Evolutionary conservation across 2,797 vertebrate species (phyloP), one percentile per base, ranked within the genome.

Genomic region (Muscicapa comitata): DNA sequence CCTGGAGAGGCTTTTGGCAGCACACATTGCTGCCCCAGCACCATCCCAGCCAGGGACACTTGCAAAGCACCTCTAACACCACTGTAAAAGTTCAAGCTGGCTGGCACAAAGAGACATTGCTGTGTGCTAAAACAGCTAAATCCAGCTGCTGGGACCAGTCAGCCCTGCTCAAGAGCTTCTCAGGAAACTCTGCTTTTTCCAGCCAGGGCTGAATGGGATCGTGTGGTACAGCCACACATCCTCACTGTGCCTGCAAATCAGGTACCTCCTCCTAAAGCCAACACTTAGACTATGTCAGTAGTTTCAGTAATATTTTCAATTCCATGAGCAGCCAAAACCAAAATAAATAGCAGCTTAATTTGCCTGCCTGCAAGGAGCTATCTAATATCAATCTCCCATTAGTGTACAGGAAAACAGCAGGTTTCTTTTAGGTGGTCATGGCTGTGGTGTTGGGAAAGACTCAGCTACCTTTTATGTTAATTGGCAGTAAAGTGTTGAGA

Each of bases 401-500:
- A 84, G 62, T 84, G 37, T 78, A 25, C 31, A 68, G 72, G 92
- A 96, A 95, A 96, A 89, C 26, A 96, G 61, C 58, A 17, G 20
- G 62, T 85, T 97, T 94, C 45, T 73, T 88, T 91, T 51, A 80
- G 38, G 82, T 90, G 19, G 35, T 58, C 7, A 62, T 90, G 26
- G 37, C 54, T 4, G 1, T 79, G 54, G n/a, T 87, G 50, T 70
- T 95, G 75, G 84, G 58, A 88, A 94, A 73, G 58, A 79, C 77
- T 82, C 70, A 67, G 68, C 61, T 93, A 92, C 88, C 91, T 95
- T 92, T 90, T 59, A 90, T 29, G 12, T 61, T 96, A 96, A 97
- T 97, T 97, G 86, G 91, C 88, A 95, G 61, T 92, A 84, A 97
- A 96, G 77, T 84, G 91, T 93, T 97, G 95, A 95, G 71, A 95